These are phyloP conservation scores for Diabrotica virgifera DNA, from an alignment of 1,140 invertebrate genomes.

Conservation along the genomic window DNA sequence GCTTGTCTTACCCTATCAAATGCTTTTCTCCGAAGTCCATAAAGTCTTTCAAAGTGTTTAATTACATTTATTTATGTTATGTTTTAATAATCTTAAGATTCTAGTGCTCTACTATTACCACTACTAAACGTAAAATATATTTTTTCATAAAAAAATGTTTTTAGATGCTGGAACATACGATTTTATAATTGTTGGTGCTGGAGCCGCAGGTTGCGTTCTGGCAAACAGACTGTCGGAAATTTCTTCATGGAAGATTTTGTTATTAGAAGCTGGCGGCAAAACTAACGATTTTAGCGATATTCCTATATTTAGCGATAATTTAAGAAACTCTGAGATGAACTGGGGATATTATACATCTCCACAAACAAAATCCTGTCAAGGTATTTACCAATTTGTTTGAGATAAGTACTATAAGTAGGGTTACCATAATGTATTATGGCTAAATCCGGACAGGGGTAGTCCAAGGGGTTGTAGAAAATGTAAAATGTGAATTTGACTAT, in stretches of 20 bases:
- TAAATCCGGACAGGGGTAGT: too few relatives aligned
- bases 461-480: too few relatives aligned
- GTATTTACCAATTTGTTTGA: constrained; percentile 1
- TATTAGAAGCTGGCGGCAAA: constrained; percentile 41
- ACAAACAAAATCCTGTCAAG: constrained; percentile 20
- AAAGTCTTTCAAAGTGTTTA: too few relatives aligned
- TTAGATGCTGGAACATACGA: constrained; percentile 31
- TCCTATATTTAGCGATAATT: constrained; percentile 22
- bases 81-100: too few relatives aligned
- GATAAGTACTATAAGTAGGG: too few relatives aligned
- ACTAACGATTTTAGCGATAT: constrained; percentile 34
- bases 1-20: too few relatives aligned
- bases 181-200: constrained; percentile 38
- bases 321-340: constrained; percentile 46
- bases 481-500: too few relatives aligned
- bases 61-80: too few relatives aligned
- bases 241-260: constrained; percentile 27
- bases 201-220: constrained; percentile 32
- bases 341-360: constrained; percentile 66
- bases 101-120: too few relatives aligned
- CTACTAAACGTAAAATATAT: background rate
- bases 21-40: too few relatives aligned
- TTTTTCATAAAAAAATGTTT: constrained; percentile 1
- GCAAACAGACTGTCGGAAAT: constrained; percentile 32
- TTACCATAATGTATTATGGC: too few relatives aligned